Percentiles rank a stretch among this genome's conserved stretches.
Evolutionary conservation across 2,113 vertebrate genomes (phyloP).

Genomic region (Ibidorhyncha struthersii): DNA sequence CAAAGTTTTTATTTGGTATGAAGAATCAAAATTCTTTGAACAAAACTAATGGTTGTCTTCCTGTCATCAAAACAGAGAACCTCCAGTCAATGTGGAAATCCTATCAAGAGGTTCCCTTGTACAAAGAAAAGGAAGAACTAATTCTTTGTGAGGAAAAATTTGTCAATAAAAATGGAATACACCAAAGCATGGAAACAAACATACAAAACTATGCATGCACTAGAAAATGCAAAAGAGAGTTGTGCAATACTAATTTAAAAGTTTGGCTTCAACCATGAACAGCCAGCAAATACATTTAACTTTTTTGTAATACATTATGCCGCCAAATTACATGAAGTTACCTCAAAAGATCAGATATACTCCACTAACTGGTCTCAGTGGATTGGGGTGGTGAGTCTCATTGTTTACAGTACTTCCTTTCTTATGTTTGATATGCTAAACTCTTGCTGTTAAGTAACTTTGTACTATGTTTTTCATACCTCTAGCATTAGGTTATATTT

Average conservation of each 20-base stretch:
- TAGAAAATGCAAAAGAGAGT: not conserved
- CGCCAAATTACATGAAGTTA: not conserved
- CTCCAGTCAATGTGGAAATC: not conserved
- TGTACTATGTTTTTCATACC: not conserved
- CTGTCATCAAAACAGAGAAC: not conserved
- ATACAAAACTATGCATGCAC: not conserved
- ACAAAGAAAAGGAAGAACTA: not conserved
- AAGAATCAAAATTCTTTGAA: not conserved
- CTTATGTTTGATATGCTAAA: not conserved
- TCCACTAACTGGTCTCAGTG: not conserved
- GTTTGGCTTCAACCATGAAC: not conserved
- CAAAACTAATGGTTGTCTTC: not conserved
- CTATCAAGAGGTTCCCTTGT: not conserved
- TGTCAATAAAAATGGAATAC: not conserved
- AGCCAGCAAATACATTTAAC: not conserved
- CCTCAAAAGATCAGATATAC: not conserved
- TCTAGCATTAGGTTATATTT: not conserved
- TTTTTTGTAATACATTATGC: not conserved
- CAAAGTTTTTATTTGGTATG: not conserved
- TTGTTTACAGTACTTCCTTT: not conserved
- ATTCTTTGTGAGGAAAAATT: not conserved
- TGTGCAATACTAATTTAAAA: not conserved
- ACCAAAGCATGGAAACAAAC: not conserved
- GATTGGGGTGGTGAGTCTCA: not conserved
- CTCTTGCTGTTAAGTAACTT: constrained; percentile 17